Conservation (phyloP, 2,797 vertebrate genomes). For the Falco novaeseelandiae region DNA sequence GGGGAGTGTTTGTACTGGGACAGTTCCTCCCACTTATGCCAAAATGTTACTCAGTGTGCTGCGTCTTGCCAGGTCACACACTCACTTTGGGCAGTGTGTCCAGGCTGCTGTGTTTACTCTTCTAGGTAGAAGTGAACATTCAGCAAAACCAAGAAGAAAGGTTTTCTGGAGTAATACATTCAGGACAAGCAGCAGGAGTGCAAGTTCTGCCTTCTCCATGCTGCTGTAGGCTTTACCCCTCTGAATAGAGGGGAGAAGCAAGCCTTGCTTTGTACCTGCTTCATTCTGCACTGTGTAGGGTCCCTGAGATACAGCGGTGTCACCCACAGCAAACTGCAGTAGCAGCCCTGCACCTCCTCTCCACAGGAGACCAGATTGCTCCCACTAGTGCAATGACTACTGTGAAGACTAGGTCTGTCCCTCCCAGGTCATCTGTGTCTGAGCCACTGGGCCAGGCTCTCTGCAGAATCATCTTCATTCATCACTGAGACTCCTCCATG, state of each 20-base stretch:
- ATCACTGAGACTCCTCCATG: background rate
- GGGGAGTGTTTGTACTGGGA: background rate
- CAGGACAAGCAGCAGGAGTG: background rate
- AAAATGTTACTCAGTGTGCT: accelerated
- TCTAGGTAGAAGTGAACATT: background rate
- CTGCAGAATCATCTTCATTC: background rate
- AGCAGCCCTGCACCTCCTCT: background rate
- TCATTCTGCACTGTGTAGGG: background rate
- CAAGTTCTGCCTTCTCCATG: background rate
- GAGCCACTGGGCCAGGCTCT: background rate
- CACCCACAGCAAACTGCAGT: background rate
- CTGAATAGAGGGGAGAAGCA: background rate
- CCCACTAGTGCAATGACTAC: background rate
- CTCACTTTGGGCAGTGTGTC: background rate
- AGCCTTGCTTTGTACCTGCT: background rate
- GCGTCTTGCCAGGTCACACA: background rate
- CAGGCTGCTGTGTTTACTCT: background rate
- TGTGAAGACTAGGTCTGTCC: background rate
- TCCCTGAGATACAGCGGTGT: background rate
- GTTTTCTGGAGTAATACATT: background rate
- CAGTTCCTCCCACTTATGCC: background rate
- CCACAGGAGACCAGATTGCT: background rate
- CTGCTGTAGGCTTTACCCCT: background rate
- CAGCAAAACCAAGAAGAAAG: background rate
- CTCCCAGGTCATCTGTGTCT: background rate